Evolutionary conservation across 2,797 vertebrate species (phyloP).

Genomic region (Hyperoplus lanceolatus): DNA sequence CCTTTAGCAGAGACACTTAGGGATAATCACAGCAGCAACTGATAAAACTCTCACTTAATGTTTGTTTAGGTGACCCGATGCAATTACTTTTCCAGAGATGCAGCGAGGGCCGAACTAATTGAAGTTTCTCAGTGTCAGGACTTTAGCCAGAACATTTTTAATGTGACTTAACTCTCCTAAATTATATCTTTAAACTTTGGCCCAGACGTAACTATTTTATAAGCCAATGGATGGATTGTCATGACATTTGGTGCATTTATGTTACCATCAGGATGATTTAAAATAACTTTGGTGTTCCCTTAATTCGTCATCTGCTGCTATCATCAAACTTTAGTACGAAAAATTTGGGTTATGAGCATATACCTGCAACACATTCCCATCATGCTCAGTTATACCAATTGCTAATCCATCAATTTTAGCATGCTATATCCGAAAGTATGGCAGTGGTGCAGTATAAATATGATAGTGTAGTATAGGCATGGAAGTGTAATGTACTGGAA

Average conservation of each 20-base stretch:
- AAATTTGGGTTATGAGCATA: constrained; percentile 3
- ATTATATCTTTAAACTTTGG: neutral
- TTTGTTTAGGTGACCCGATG: constrained; percentile 42
- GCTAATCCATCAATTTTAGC: neutral
- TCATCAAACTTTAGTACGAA: neutral
- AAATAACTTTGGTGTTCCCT: neutral
- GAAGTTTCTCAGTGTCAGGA: constrained; percentile 3
- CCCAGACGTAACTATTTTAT: neutral
- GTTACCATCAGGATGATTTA: neutral
- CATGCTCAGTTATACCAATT: neutral
- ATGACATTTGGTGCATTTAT: neutral
- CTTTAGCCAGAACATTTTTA: neutral
- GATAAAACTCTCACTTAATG: constrained; percentile 59
- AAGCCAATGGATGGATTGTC: neutral
- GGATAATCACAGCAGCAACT: constrained; percentile 65
- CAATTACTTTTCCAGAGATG: constrained; percentile 36
- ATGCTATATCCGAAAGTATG: neutral
- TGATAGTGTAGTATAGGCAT: too few relatives aligned
- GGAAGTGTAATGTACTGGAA: too few relatives aligned
- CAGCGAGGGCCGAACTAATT: neutral
- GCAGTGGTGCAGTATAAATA: too few relatives aligned
- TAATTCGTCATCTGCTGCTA: neutral
- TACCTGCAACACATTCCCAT: neutral
- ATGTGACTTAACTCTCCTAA: neutral
- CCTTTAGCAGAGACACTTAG: constrained; percentile 53